Base-by-base conservation (phyloP, 37 sponge, comb jelly and placozoan genomes). In the Ephydatia muelleri region DNA sequence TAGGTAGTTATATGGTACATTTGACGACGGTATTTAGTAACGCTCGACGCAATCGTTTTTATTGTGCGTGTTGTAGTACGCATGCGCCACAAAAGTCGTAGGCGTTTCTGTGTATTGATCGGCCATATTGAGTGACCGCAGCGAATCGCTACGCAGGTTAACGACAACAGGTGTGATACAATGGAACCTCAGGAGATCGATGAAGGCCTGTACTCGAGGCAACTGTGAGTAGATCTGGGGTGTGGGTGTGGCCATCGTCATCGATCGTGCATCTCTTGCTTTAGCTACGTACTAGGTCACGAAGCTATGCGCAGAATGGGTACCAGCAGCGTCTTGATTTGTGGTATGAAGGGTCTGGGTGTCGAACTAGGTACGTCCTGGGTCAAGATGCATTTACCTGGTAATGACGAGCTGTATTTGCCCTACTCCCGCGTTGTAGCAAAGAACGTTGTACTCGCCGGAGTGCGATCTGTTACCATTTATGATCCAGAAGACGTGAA, bases 281-380 rank as follows among this genome's bases (percentile, higher is more conserved):
- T 65, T n/a, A 97, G 95, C 37, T 96, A 98, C 68, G 99, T 98
- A 73, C 68, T 96, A 66, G 99, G 99, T 22, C 99, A 98, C 68
- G 99, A 98, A 16, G 97, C 99, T 49, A 98, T 98, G 99, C 75
- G 88, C 27, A 92, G 83, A 77, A 92, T 98, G 89, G 95, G 83
- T 30, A 71, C 76, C 16, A 75, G 91, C 70, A 92, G 88, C 87
- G 92, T 98, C 80, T 95, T 98, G 37, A 96, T 98, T 36, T 96
- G 89, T 67, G 99, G 99, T 5, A 89, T 98, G 95, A 90, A 87
- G 65, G 99, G 97, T 40, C 92, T 98, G 38, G 99, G 99, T 25
- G 89, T 98, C 32, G 99, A 98, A 67, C 88, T 97, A 68, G 91
- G 93, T 95, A 66, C 66, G 90, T 80, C 71, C 0, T 40, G 6